Percentiles rank a stretch among this genome's conserved stretches.
phyloP scores from a whole-genome alignment of 2,797 vertebrate genomes.

The Enteromius paludinosus region DNA sequence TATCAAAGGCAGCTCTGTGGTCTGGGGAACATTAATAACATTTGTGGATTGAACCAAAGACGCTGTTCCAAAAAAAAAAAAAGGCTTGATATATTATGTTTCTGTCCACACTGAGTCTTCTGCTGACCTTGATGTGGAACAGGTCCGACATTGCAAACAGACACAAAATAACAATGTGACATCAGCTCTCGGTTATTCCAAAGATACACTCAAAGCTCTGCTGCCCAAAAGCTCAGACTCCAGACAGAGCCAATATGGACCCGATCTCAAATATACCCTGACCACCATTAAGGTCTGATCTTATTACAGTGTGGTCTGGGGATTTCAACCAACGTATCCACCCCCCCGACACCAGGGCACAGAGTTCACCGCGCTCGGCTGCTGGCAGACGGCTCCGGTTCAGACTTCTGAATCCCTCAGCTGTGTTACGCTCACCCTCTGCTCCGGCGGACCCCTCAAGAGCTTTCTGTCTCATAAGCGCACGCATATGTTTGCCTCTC shows the following conservation, averaged over 20 bases:
- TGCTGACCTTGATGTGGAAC: constrained; percentile 26
- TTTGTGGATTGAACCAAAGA: constrained; percentile 20
- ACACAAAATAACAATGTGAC: constrained; percentile 75
- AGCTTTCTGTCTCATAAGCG: constrained; percentile 20
- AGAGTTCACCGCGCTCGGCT: constrained; percentile 53
- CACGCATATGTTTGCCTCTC: constrained; percentile 52
- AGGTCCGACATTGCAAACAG: constrained; percentile 58
- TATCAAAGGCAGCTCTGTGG: constrained; percentile 11
- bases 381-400: constrained; percentile 51
- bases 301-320: constrained; percentile 66
- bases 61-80: not conserved
- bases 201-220: constrained; percentile 68
- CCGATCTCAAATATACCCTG: constrained; percentile 60
- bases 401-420: constrained; percentile 37
- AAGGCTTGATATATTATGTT: constrained; percentile 12
- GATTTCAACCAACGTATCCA: constrained; percentile 45
- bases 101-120: constrained; percentile 11
- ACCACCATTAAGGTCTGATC: constrained; percentile 68
- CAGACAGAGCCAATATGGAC: constrained; percentile 55
- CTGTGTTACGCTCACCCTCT: constrained; percentile 24
- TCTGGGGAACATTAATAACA: constrained; percentile 23
- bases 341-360: constrained; percentile 39
- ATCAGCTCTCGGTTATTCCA: constrained; percentile 75
- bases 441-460: constrained; percentile 7
- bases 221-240: constrained; percentile 43